Conservation (phyloP, 2,888 invertebrate species). For the Torymus auratus region DNA sequence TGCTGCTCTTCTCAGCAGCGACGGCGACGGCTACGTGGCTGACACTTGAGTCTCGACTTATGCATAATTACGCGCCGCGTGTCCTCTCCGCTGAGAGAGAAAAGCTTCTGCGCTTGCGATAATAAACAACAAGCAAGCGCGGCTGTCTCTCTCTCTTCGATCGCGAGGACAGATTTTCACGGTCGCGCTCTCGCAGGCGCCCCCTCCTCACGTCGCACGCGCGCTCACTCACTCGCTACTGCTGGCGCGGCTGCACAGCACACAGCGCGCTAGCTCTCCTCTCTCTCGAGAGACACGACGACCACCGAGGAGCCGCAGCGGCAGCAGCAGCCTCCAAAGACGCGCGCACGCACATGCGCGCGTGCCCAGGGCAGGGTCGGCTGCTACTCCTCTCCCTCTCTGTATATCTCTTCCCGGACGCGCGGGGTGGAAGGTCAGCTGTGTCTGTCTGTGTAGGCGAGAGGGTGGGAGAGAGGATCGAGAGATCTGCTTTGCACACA, state of each 20-base stretch:
- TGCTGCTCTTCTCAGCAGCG: no score
- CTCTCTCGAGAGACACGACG: neutral
- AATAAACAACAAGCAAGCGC: no score
- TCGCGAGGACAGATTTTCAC: constrained; percentile 3
- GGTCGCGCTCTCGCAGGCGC: neutral
- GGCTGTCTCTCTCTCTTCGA: neutral
- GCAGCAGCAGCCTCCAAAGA: no score
- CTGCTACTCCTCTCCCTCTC: neutral
- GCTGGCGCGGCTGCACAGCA: neutral
- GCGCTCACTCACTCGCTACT: neutral
- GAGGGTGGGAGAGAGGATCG: no score
- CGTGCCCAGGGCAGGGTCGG: neutral
- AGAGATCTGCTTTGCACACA: no score
- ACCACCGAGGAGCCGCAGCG: no score
- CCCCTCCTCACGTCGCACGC: neutral
- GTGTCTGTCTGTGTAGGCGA: no score
- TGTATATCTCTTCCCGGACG: no score
- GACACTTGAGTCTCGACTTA: constrained; percentile 40
- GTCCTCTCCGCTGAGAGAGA: no score
- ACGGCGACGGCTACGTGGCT: no score
- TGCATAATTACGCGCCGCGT: constrained; percentile 14
- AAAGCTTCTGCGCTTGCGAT: no score
- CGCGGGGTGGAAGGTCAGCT: no score
- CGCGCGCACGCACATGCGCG: constrained; percentile 13
- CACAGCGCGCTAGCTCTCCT: neutral